Conservation (phyloP, 2,888 invertebrate genomes). For the Palloptera scutellata region DNA sequence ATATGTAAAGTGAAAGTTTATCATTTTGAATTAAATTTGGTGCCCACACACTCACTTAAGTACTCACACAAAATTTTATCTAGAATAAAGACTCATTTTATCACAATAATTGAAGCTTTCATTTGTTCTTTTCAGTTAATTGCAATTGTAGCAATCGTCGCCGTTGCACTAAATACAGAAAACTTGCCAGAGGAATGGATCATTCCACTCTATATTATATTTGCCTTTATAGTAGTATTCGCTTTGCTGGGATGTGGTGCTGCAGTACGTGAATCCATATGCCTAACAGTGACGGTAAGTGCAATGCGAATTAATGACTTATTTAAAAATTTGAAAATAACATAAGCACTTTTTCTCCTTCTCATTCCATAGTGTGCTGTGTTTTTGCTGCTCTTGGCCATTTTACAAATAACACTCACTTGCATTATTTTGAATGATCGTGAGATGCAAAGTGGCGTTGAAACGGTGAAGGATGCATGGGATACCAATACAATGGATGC, state of each 20-base stretch:
- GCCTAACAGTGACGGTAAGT: slow-evolving; percentile 82
- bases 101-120: no score
- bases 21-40: no score
- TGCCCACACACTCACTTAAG: no score
- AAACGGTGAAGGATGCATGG: slow-evolving; percentile 66
- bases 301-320: neutral
- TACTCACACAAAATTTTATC: no score
- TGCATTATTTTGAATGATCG: slow-evolving; percentile 72
- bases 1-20: no score
- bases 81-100: no score
- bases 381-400: slow-evolving; percentile 74
- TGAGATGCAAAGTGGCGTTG: slow-evolving; percentile 67
- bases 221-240: slow-evolving; percentile 48
- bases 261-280: slow-evolving; percentile 85
- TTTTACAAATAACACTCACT: slow-evolving; percentile 75
- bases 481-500: slow-evolving; percentile 56
- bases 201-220: slow-evolving; percentile 47
- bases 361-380: slow-evolving; percentile 71
- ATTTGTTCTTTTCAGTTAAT: slow-evolving; percentile 46
- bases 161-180: slow-evolving; percentile 48
- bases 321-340: neutral
- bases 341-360: neutral
- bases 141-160: slow-evolving; percentile 47
- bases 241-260: slow-evolving; percentile 87
- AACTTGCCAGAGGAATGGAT: slow-evolving; percentile 43